Evolutionary conservation across 2,888 invertebrate species (phyloP).

Genomic region (Plutella xylostella): DNA sequence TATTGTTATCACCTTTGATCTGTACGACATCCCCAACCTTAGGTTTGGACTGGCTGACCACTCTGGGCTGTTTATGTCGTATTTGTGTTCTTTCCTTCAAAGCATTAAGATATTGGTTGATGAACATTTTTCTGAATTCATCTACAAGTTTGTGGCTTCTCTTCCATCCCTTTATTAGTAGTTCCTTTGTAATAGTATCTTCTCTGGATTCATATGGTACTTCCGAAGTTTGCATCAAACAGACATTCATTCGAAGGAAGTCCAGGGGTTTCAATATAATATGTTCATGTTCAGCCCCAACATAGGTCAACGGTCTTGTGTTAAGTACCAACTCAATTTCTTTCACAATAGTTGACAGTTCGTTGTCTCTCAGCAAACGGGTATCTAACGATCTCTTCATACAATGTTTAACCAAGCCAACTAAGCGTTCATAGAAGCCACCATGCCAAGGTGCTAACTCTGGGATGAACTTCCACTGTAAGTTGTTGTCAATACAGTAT

Average conservation of each 20-base stretch:
- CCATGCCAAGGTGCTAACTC: slow-evolving; percentile 19
- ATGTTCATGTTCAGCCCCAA: slow-evolving; percentile 6
- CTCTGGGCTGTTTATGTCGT: slow-evolving; percentile 3
- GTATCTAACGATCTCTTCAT: slow-evolving; percentile 6
- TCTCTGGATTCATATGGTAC: not conserved
- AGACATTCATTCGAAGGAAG: not conserved
- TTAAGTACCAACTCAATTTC: slow-evolving; percentile 6
- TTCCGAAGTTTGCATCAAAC: not conserved
- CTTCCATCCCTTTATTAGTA: slow-evolving; percentile 13
- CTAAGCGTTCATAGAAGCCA: slow-evolving; percentile 18
- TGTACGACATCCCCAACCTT: slow-evolving; percentile 8
- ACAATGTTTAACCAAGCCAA: slow-evolving; percentile 8
- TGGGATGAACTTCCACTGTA: slow-evolving; percentile 18
- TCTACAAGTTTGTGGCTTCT: slow-evolving; percentile 10
- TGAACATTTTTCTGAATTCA: slow-evolving; percentile 8
- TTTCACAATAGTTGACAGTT: slow-evolving; percentile 6
- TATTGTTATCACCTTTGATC: slow-evolving; percentile 10
- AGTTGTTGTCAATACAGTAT: slow-evolving; percentile 9
- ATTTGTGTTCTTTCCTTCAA: slow-evolving; percentile 9
- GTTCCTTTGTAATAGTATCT: slow-evolving; percentile 5
- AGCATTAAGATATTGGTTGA: slow-evolving; percentile 5
- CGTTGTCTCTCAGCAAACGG: not conserved
- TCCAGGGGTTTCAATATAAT: slow-evolving; percentile 8
- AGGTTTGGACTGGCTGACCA: not conserved
- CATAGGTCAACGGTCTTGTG: slow-evolving; percentile 7